Evolutionary conservation across 2,113 vertebrate genomes (phyloP), one percentile per base, ranked within the genome.

Genomic region (Pundamilia nyererei): DNA sequence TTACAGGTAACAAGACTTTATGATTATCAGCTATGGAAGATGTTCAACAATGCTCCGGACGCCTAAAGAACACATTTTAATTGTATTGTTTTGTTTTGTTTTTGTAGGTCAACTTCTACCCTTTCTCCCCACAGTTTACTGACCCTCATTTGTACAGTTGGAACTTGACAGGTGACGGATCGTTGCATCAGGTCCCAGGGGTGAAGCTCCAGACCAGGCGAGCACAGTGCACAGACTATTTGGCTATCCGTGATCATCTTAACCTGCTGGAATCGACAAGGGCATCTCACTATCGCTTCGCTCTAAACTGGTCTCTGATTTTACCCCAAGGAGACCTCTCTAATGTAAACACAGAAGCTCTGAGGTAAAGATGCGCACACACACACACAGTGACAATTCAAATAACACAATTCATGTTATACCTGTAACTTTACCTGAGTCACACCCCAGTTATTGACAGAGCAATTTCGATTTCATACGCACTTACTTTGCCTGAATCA

Each of bases 251-350:
- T 86, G 95, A 92, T 56, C 97, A 98, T 29, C 91, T 98, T 3
- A 93, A 93, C 24, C 95, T 98, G 80, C 90, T 99, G 81, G 96
- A 93, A 6, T 96, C 93, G 49, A 96, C 97, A 55, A 97, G 97
- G 87, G 96, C 98, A 21, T 96, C 97, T 12, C 97, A 98, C 87
- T 99, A 98, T 82, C 96, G 97, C 90, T 99, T 99, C 49, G 97
- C 98, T 51, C 96, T 99, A 51, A 98, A 98, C 92, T 99, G 99
- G 99, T 95, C 97, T 6, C 95, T 97, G 5, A 95, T 99, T 92
- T 92, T 99, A 87, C 98, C 98, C 58, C 94, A 95, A 0, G 98
- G 98, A 45, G 95, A 98, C 87, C 60, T 95, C 79, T 96, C 96
- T 2, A 79, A 83, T 6, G 90, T 96, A 9, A 97, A 98, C 93